These are phyloP conservation scores for Grus americana DNA, from an alignment of 2,113 vertebrate genomes.

Conservation along the genomic window DNA sequence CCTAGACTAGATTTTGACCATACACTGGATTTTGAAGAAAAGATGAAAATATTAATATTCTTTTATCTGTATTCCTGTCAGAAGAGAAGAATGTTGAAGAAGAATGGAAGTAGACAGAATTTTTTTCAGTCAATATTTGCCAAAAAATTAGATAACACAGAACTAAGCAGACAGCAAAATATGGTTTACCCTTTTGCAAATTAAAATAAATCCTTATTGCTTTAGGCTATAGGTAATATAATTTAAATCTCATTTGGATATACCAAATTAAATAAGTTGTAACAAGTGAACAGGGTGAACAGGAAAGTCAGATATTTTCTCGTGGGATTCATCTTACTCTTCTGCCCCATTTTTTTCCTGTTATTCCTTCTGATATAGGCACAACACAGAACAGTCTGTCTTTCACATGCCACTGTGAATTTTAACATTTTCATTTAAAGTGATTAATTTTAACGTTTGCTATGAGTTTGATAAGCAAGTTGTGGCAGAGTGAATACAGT, in stretches of 20 bases:
- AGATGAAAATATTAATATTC: background rate
- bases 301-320: background rate
- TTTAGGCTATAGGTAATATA: slow-evolving; percentile 39
- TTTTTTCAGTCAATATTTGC: slow-evolving; percentile 25
- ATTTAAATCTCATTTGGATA: slow-evolving; percentile 47
- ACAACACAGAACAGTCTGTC: background rate
- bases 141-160: slow-evolving; percentile 13
- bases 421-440: background rate
- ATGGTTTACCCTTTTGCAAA: background rate
- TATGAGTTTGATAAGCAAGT: background rate
- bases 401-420: background rate
- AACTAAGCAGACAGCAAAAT: slow-evolving; percentile 20
- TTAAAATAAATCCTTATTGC: slow-evolving; percentile 54
- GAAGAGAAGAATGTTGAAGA: background rate
- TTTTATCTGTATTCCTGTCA: background rate
- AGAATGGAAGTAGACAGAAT: background rate
- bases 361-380: background rate
- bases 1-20: background rate
- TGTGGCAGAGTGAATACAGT: background rate
- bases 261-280: slow-evolving; percentile 55
- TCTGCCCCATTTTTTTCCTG: background rate
- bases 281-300: slow-evolving; percentile 18
- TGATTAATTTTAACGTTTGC: background rate
- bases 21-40: background rate
- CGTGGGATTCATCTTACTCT: background rate